phyloP scores from a whole-genome alignment of 2,888 invertebrate genomes.

The Apamea sordens region DNA sequence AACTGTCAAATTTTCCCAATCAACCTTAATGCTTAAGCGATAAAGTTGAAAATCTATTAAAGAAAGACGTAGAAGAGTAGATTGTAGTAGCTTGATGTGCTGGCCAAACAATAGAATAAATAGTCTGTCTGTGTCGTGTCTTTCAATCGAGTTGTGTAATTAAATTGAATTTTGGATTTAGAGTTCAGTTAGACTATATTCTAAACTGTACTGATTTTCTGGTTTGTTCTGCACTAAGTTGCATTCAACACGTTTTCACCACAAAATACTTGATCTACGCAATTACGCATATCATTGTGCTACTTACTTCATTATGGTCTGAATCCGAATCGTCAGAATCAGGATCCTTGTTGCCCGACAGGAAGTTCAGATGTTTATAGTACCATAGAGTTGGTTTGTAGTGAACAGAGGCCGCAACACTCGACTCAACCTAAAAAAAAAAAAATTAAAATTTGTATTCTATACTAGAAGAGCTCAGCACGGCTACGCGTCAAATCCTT shows the following conservation, averaged over 20 bases:
- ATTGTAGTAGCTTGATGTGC: no score
- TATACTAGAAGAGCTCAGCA: constrained; percentile 9
- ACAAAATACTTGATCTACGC: background rate
- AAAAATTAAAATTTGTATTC: background rate
- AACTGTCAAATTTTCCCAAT: no score
- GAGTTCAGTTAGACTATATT: background rate
- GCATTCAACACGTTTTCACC: background rate
- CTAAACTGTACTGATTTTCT: background rate
- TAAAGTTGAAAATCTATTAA: no score
- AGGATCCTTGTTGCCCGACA: constrained; percentile 40
- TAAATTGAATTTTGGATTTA: background rate
- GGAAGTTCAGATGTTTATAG: constrained; percentile 51
- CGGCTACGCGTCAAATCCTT: background rate
- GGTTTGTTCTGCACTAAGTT: background rate
- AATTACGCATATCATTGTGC: background rate
- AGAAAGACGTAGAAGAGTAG: no score
- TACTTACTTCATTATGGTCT: constrained; percentile 44
- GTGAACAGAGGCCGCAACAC: background rate
- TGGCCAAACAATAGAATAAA: no score
- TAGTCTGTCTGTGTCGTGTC: background rate
- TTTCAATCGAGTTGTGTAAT: background rate
- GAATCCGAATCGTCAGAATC: constrained; percentile 37
- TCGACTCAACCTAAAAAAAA: constrained; percentile 51
- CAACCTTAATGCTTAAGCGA: no score
- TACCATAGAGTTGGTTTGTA: constrained; percentile 59